Evolutionary conservation across 1,140 invertebrate genomes (phyloP), one percentile per base, ranked within the genome.

Genomic region (Pseudachorutes palmiensis): DNA sequence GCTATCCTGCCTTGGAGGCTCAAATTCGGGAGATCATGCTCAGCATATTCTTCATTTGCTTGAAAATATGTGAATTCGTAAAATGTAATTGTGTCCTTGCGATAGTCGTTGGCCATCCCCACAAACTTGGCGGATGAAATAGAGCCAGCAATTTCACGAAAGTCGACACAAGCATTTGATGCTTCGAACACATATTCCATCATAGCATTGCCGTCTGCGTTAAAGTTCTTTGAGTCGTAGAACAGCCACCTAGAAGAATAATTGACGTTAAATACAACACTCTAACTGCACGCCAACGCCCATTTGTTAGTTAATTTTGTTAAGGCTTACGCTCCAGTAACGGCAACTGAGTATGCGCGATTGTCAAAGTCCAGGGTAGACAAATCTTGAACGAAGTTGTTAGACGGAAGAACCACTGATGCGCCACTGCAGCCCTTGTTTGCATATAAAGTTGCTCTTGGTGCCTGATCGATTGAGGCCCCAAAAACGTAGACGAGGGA

Each of bases 261-360:
- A 5, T 55, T 22, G 24, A 5, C 12, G 5, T 5, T 16, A 55
- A 12, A 12, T 16, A 24, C 14, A 9, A 19, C 59, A 41, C 3
- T 29, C 24, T 14, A 67, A n/a, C n/a, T n/a, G n/a, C n/a, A n/a
- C n/a, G n/a, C n/a, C n/a, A n/a, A n/a, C n/a, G n/a, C n/a, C n/a
- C n/a, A n/a, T n/a, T n/a, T n/a, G n/a, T n/a, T n/a, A n/a, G n/a
- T n/a, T n/a, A n/a, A n/a, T n/a, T n/a, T n/a, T n/a, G n/a, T n/a
- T n/a, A n/a, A n/a, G n/a, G n/a, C 73, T 74, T 73, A 75, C 74
- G 72, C 32, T 67, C 74, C 74, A 57, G 68, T 72, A 1, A 72
- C 61, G 22, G 67, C 68, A 19, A 65, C 68, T 30, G 71, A 73
- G 29, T 64, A 30, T 12, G 68, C 70, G 1, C 62, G 14, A 26